These are phyloP conservation scores for Mayetiola destructor DNA, from an alignment of 2,888 invertebrate genomes.

Conservation along the genomic window DNA sequence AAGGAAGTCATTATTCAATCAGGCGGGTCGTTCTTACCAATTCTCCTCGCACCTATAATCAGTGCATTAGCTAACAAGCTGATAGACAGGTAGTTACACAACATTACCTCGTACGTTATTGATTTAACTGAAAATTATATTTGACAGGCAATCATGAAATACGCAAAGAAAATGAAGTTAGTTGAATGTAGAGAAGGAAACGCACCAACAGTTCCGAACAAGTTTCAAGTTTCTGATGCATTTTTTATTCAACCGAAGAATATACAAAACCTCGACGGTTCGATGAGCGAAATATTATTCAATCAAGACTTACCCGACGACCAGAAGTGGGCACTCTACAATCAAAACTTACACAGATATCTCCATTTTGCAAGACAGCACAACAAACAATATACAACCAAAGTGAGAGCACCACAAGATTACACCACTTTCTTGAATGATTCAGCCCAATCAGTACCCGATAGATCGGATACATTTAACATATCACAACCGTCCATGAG, in stretches of 20 bases:
- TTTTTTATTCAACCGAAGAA: background rate
- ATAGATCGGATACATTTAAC: too few species aligned
- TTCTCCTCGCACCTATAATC: background rate
- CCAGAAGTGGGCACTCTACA: background rate
- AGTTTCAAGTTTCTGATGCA: too few species aligned
- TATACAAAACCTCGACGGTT: background rate
- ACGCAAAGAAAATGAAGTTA: background rate
- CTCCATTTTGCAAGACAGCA: too few species aligned
- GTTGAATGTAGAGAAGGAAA: background rate
- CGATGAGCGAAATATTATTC: background rate
- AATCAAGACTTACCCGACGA: background rate
- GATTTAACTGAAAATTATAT: too few species aligned
- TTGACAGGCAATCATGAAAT: background rate
- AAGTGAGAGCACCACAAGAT: too few species aligned
- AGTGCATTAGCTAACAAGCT: background rate
- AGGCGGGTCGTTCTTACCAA: conserved; percentile 1
- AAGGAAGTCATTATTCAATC: background rate
- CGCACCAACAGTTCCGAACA: background rate
- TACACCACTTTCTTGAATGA: too few species aligned
- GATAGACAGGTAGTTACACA: background rate
- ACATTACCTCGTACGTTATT: too few species aligned
- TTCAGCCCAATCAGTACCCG: too few species aligned
- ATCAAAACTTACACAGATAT: background rate
- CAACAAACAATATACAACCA: too few species aligned
- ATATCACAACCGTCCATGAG: too few species aligned